Percentiles rank a stretch among this genome's conserved stretches.
phyloP scores from a whole-genome alignment of 2,888 invertebrate species.

The Agrilus mali region DNA sequence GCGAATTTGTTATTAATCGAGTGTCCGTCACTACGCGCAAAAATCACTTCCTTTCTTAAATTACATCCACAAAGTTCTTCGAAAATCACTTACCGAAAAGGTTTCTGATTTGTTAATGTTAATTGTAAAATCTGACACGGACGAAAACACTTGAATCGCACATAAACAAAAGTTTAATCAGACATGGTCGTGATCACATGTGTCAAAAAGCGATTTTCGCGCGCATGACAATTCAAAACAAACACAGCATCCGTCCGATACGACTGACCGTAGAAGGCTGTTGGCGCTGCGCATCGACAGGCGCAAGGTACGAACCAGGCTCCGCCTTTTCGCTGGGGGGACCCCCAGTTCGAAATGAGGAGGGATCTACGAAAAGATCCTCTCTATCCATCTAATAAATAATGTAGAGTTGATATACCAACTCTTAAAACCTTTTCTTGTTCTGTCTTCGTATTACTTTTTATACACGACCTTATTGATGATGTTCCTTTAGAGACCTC shows the following conservation, averaged over 20 bases:
- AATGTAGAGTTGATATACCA: no score
- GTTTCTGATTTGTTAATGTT: slow-evolving; percentile 7
- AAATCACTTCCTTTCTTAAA: no score
- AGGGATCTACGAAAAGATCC: slow-evolving; percentile 22
- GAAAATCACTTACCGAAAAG: no score
- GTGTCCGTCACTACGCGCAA: not conserved
- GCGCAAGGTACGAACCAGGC: slow-evolving; percentile 17
- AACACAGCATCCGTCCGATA: slow-evolving; percentile 27
- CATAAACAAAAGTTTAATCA: not conserved
- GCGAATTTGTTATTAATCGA: not conserved
- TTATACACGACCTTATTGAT: no score
- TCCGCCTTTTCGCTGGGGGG: slow-evolving; percentile 24
- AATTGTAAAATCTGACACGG: slow-evolving; percentile 14
- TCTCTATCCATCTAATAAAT: slow-evolving; percentile 14
- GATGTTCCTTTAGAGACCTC: no score
- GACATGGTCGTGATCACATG: slow-evolving; percentile 6
- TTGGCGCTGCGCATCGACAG: slow-evolving; percentile 24
- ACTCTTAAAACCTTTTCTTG: no score
- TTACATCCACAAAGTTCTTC: no score
- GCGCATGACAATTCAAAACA: slow-evolving; percentile 17
- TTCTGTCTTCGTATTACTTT: no score
- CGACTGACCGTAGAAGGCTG: slow-evolving; percentile 27
- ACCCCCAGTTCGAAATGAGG: slow-evolving; percentile 15
- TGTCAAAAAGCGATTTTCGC: slow-evolving; percentile 12
- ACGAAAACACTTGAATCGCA: slow-evolving; percentile 13